Percentiles rank a stretch among this genome's conserved stretches.
Conservation (phyloP, 2,888 invertebrate species). For the Pelosia muscerda region DNA sequence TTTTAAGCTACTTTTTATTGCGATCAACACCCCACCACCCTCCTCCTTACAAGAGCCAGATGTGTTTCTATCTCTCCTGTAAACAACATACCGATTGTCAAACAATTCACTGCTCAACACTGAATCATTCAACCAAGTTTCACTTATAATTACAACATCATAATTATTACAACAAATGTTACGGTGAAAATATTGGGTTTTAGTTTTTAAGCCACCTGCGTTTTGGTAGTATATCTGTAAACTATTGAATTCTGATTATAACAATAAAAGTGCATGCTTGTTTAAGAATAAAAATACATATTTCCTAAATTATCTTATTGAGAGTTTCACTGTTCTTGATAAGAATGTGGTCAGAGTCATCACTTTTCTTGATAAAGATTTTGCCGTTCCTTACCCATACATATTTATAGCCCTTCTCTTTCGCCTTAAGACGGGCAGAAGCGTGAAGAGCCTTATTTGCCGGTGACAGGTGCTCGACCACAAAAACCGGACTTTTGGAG, state of each 20-base stretch:
- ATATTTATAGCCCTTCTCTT: too few species aligned
- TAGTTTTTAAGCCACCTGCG: conserved; percentile 5
- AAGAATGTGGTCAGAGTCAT: neutral
- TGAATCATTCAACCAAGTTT: neutral
- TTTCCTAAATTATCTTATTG: neutral
- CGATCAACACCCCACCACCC: too few species aligned
- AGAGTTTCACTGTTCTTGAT: neutral
- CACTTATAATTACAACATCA: neutral
- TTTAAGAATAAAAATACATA: neutral
- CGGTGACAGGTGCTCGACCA: too few species aligned
- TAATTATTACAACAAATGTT: conserved; percentile 2
- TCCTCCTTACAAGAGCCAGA: too few species aligned
- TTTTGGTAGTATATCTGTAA: conserved; percentile 5
- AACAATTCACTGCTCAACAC: neutral
- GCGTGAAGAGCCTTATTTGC: too few species aligned
- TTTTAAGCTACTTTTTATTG: too few species aligned
- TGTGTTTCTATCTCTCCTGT: too few species aligned
- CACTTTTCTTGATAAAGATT: neutral
- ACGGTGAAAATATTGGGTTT: neutral
- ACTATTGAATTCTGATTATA: neutral
- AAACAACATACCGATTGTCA: too few species aligned
- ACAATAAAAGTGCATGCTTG: neutral
- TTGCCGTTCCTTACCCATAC: too few species aligned
- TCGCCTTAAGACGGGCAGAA: too few species aligned
- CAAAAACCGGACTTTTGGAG: too few species aligned